Evolutionary conservation across 2,888 invertebrate species (phyloP).

Genomic region (Eristalis pertinax): DNA sequence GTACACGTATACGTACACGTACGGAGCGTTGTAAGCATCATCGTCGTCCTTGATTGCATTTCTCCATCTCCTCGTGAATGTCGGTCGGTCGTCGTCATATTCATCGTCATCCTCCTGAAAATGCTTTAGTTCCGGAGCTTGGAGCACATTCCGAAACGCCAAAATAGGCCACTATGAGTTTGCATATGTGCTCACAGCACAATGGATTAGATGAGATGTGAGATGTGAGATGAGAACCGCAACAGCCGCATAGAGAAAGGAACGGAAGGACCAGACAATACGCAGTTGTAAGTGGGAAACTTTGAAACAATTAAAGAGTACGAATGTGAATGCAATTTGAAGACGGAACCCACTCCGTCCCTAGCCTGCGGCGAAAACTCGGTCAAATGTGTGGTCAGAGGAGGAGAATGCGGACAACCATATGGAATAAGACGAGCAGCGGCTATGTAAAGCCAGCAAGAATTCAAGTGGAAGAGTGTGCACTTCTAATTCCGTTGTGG

Average conservation of each 20-base stretch:
- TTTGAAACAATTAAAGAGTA: constrained; percentile 64
- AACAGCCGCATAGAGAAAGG: constrained; percentile 10
- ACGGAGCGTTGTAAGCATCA: constrained; percentile 38
- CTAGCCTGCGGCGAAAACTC: constrained; percentile 27
- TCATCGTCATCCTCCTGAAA: constrained; percentile 6
- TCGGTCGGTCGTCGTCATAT: neutral
- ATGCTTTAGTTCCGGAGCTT: constrained; percentile 50
- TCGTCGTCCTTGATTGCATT: constrained; percentile 70
- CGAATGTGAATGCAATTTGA: constrained; percentile 49
- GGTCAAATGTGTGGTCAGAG: constrained; percentile 41
- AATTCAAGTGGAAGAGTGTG: constrained; percentile 46
- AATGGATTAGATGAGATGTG: constrained; percentile 41
- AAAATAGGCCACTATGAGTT: constrained; percentile 54
- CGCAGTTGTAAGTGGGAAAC: constrained; percentile 42
- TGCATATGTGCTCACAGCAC: constrained; percentile 30
- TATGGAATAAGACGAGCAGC: constrained; percentile 32
- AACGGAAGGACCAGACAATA: constrained; percentile 17
- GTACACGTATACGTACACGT: constrained; percentile 2
- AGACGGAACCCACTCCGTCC: neutral
- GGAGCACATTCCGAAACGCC: constrained; percentile 36
- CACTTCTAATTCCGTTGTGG: constrained; percentile 48
- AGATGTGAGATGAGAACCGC: neutral
- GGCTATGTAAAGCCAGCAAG: neutral
- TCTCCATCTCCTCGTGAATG: constrained; percentile 1
- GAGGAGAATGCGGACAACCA: constrained; percentile 28